Evolutionary conservation across 2,888 invertebrate genomes (phyloP), one percentile per base, ranked within the genome.

Genomic region (Tetropium fuscum): DNA sequence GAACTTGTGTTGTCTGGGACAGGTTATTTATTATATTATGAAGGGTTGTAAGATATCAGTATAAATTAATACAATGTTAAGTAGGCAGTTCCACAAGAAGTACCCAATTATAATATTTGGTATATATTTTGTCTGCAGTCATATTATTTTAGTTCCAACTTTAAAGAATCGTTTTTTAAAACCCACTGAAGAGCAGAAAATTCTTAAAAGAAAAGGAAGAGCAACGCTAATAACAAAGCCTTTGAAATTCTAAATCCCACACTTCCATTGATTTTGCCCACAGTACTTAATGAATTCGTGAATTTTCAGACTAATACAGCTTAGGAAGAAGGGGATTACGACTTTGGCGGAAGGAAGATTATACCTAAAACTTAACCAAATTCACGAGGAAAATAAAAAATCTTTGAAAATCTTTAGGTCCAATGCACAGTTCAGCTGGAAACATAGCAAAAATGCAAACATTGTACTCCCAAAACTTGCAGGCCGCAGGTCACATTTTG

Each of bases 281-380:
- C n/a, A n/a, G n/a, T n/a, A n/a, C n/a, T n/a, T n/a, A n/a, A n/a
- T n/a, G n/a, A n/a, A n/a, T n/a, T n/a, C n/a, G n/a, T n/a, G n/a
- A 6, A 16, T 44, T 44, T 44, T 13, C n/a, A 87, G 86, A 69
- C 81, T 92, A 45, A 84, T 84, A 53, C 89, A 91, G 48, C 87
- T 89, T 61, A 85, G 93, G 1, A 84, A 82, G 62, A 88, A 89
- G 71, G 95, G 95, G 0, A 85, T 95, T 4, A 88, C 82, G 45
- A 85, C 87, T 1, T 82, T 92, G 40, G 82, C 86, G 61, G 86
- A 88, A 44, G 87, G 88, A 19, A 78, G 84, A 48, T 80, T 92
- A 8, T 94, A 89, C 72, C 83, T 87, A 58, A 87, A 87, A 54
- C 80, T 94, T 15, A 87, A 87, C 67, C 85, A 85, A 58, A 83